Percentiles rank a stretch among this genome's conserved stretches.
Conservation (phyloP, 1,140 invertebrate genomes). For the Bombus huntii region DNA sequence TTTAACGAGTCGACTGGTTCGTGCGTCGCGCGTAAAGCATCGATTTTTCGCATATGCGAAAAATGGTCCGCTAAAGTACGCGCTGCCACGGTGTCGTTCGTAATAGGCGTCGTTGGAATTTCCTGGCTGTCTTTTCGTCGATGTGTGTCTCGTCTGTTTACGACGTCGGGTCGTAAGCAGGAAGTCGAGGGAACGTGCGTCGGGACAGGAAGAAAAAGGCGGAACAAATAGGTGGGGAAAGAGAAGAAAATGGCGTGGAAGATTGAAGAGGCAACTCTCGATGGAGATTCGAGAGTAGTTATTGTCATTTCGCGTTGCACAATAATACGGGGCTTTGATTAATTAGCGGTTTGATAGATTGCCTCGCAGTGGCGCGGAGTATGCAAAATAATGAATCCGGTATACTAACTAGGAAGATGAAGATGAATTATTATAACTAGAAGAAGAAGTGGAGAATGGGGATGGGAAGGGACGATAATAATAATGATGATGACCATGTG, state of each 20-base stretch:
- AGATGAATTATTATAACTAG: conserved; percentile 69
- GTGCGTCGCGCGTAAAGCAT: not conserved
- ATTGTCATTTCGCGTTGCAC: conserved; percentile 69
- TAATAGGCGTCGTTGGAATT: conserved; percentile 4
- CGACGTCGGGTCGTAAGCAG: not conserved
- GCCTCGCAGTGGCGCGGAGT: conserved; percentile 51
- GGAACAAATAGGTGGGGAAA: conserved; percentile 1
- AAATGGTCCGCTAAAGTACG: conserved; percentile 5
- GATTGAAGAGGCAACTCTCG: conserved; percentile 62
- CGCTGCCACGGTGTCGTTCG: not conserved
- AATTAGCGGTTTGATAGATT: conserved; percentile 70
- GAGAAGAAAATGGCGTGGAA: conserved; percentile 33
- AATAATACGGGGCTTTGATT: conserved; percentile 67
- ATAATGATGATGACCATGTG: conserved; percentile 64
- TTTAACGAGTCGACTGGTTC: not conserved
- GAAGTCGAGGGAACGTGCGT: not conserved
- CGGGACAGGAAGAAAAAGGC: not conserved
- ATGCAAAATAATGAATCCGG: conserved; percentile 65
- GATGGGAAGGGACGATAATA: conserved; percentile 29
- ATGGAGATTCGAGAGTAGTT: conserved; percentile 52
- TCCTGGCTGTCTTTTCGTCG: not conserved
- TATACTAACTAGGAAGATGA: conserved; percentile 68
- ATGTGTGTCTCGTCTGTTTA: not conserved
- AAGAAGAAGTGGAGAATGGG: conserved; percentile 33
- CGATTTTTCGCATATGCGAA: conserved; percentile 1